A percentile compares a stretch with the other conserved stretches of the same genome.
Evolutionary conservation across 2,888 invertebrate species (phyloP).

Genomic region (Pterostichus madidus): DNA sequence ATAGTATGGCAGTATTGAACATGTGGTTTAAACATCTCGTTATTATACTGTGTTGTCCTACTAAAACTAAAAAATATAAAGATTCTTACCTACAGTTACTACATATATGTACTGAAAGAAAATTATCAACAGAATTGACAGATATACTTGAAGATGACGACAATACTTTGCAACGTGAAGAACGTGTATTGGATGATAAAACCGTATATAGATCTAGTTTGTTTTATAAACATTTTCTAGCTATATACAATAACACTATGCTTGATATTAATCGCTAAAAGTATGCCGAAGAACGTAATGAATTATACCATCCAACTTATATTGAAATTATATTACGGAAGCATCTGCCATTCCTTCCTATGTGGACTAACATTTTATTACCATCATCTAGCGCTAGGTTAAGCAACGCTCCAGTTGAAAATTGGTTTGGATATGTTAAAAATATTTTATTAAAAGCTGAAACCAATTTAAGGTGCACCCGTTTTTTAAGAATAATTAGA

Average conservation of each 20-base stretch:
- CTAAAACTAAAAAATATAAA: slow-evolving; percentile 7
- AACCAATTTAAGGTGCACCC: no score
- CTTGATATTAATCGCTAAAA: no score
- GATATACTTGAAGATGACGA: background rate
- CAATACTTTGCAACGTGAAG: background rate
- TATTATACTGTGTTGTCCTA: background rate
- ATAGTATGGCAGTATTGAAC: background rate
- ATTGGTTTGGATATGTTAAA: slow-evolving; percentile 4
- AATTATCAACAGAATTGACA: background rate
- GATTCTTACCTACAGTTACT: background rate
- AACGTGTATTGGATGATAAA: background rate
- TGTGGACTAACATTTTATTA: slow-evolving; percentile 26
- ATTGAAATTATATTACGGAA: no score
- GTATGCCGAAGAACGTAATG: no score
- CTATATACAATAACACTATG: no score
- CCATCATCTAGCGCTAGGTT: background rate
- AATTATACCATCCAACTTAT: no score
- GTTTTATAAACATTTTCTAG: no score
- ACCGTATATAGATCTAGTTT: background rate
- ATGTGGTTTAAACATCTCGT: slow-evolving; percentile 11
- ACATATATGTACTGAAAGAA: background rate
- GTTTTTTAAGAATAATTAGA: slow-evolving; percentile 1
- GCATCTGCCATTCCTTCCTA: slow-evolving; percentile 10
- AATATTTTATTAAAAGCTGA: background rate
- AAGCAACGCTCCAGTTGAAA: background rate